Evolutionary conservation across 2,888 invertebrate species (phyloP).

Genomic region (Sinopyrophorus schimmeli): DNA sequence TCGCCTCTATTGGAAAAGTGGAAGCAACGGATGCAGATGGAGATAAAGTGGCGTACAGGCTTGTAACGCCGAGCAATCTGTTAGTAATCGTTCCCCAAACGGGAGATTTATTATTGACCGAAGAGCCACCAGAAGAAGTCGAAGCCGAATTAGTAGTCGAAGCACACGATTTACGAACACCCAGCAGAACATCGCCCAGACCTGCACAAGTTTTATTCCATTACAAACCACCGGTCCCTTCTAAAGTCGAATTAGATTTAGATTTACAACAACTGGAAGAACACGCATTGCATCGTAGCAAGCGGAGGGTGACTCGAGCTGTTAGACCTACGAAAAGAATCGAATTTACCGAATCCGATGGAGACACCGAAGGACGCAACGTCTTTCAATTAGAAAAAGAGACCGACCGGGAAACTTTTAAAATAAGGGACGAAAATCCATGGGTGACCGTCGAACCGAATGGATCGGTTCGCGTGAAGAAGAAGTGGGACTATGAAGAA

Average conservation of each 20-base stretch:
- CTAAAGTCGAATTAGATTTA: constrained; percentile 62
- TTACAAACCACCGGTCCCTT: constrained; percentile 62
- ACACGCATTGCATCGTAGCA: constrained; percentile 65
- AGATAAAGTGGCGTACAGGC: constrained; percentile 86
- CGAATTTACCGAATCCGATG: constrained; percentile 90
- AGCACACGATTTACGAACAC: constrained; percentile 80
- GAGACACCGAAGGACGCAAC: constrained; percentile 82
- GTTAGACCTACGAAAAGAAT: constrained; percentile 94
- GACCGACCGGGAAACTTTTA: constrained; percentile 89
- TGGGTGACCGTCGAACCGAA: constrained; percentile 93
- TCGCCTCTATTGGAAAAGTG: constrained; percentile 82
- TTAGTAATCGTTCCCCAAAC: constrained; percentile 92
- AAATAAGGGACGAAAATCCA: constrained; percentile 90
- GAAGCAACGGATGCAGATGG: constrained; percentile 88
- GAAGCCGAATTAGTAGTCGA: constrained; percentile 71
- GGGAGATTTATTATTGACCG: constrained; percentile 83
- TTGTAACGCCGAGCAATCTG: constrained; percentile 78
- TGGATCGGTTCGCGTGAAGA: constrained; percentile 89
- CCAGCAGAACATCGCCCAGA: constrained; percentile 69
- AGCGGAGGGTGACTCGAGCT: constrained; percentile 82
- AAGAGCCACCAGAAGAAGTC: constrained; percentile 69
- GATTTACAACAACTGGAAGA: constrained; percentile 58
- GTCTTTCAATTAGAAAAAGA: constrained; percentile 91
- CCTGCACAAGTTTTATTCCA: constrained; percentile 79
- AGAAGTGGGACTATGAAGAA: constrained; percentile 97